Percentiles rank a stretch among this genome's conserved stretches.
Evolutionary conservation across 2,797 vertebrate species (phyloP).

Genomic region (Mareca penelope): DNA sequence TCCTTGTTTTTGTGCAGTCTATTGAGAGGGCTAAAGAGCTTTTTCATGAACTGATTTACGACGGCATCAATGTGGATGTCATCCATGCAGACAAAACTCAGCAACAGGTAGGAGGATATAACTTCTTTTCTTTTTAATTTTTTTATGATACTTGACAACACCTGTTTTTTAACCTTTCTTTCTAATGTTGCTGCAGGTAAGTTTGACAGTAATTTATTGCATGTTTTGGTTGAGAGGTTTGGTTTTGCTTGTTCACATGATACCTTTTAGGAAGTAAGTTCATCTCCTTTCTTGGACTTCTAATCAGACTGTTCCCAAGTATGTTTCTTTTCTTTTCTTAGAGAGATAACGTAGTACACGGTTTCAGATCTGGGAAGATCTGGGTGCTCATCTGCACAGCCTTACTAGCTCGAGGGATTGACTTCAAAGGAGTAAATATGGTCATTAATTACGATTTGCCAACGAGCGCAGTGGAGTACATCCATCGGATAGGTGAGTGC

Average conservation of each 20-base stretch:
- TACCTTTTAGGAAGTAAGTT: neutral
- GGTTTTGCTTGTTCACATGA: neutral
- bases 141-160: neutral
- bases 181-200: neutral
- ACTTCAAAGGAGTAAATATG: constrained; percentile 96
- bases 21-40: constrained; percentile 94
- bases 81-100: constrained; percentile 96
- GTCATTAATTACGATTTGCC: constrained; percentile 97
- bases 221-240: neutral
- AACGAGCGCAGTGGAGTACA: constrained; percentile 95
- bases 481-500: constrained; percentile 92
- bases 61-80: constrained; percentile 96
- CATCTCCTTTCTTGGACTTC: neutral
- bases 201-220: neutral
- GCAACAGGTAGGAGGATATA: constrained; percentile 87
- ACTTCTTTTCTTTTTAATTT: neutral
- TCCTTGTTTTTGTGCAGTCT: constrained; percentile 97
- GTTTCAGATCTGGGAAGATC: constrained; percentile 94
- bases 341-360: constrained; percentile 91
- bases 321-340: constrained; percentile 45
- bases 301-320: neutral
- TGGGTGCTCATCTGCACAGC: constrained; percentile 98
- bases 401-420: constrained; percentile 92
- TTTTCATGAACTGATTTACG: constrained; percentile 94
- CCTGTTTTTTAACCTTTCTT: neutral